Conservation (phyloP, 2,113 vertebrate genomes). For the Sphaerodactylus townsendi region DNA sequence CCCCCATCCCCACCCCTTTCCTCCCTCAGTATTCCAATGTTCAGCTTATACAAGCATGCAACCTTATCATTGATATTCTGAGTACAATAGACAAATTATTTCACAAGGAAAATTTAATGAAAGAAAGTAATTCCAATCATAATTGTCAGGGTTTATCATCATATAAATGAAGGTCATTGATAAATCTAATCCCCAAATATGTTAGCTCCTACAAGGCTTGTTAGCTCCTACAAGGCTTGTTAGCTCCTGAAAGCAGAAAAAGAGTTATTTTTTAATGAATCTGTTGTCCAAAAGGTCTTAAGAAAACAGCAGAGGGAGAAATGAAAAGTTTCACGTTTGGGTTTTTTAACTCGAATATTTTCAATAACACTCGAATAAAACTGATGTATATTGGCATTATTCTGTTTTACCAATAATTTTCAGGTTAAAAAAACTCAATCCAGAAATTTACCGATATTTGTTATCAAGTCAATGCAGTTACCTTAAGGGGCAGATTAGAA, state of each 20-base stretch:
- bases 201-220: constrained; percentile 49
- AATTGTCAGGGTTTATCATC: background rate
- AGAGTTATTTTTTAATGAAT: background rate
- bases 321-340: too few species aligned
- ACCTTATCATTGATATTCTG: background rate
- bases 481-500: background rate
- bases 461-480: too few species aligned
- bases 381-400: too few species aligned
- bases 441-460: too few species aligned
- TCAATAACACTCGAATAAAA: too few species aligned
- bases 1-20: too few species aligned
- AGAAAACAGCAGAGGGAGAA: too few species aligned
- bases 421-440: too few species aligned
- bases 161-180: too few species aligned
- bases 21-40: background rate
- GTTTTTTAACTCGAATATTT: too few species aligned
- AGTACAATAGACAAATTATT: background rate
- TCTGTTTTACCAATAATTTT: too few species aligned
- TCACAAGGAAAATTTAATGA: background rate
- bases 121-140: background rate
- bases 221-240: background rate
- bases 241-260: too few species aligned
- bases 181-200: background rate
- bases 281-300: constrained; percentile 28
- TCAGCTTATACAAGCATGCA: background rate